Conservation (phyloP, 2,888 invertebrate species). For the Scaptomyza reducta region DNA sequence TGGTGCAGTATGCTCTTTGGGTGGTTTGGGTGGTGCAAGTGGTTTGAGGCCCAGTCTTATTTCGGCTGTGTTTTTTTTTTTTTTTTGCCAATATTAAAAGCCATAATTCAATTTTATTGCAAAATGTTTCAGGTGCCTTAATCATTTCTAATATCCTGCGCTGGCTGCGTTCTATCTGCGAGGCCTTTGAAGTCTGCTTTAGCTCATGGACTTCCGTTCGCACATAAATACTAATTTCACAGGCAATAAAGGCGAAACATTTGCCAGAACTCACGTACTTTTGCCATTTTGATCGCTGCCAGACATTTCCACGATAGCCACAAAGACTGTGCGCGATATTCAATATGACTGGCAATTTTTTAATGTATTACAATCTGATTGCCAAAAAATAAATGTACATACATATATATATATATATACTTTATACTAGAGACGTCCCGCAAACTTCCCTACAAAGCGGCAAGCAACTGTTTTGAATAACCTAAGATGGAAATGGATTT, state of each 20-base stretch:
- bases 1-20: conserved; percentile 16
- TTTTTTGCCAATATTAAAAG: conserved; percentile 72
- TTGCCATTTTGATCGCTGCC: conserved; percentile 68
- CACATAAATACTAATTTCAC: conserved; percentile 84
- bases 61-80: conserved; percentile 4
- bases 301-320: conserved; percentile 74
- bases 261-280: conserved; percentile 69
- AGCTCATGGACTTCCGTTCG: conserved; percentile 54
- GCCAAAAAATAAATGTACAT: conserved; percentile 29
- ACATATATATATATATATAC: not conserved
- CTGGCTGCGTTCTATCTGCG: conserved; percentile 37
- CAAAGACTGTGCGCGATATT: conserved; percentile 12
- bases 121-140: conserved; percentile 82
- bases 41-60: conserved; percentile 15
- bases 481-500: not conserved
- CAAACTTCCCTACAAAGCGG: no score
- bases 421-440: not conserved
- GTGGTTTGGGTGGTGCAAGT: not conserved
- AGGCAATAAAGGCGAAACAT: conserved; percentile 83
- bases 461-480: conserved; percentile 6
- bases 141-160: conserved; percentile 82
- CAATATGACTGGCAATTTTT: conserved; percentile 56
- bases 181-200: conserved; percentile 4
- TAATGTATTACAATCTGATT: conserved; percentile 71
- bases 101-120: conserved; percentile 84